Evolutionary conservation across 1,140 invertebrate genomes (phyloP), one percentile per base, ranked within the genome.

Genomic region (Ladona fulva): DNA sequence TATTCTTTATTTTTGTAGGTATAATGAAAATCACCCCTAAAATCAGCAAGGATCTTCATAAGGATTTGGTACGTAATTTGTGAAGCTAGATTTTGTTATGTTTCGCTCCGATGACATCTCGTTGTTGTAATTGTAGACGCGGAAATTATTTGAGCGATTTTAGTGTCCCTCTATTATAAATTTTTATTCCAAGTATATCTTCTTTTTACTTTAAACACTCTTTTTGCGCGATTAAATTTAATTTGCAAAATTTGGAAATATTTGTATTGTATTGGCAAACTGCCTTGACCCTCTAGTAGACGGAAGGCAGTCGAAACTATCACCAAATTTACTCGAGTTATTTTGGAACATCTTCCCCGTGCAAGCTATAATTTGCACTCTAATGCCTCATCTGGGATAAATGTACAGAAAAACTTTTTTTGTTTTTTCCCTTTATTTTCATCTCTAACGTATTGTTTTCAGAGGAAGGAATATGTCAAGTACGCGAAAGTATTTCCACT

Each of bases 401-500:
- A 66, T 1, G 3, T 12, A 6, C 52, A 6, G n/a, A 66, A 66
- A 66, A 19, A 66, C 3, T 12, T 66, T 8, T 37, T 1, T 5
- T 6, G 14, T 12, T 66, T 66, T 66, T 66, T 66, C 52, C 14
- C 12, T 22, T 19, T 66, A 12, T 12, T 66, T 3, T 6, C 52
- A 22, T 66, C 3, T 19, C 14, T 6, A 6, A 66, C 52, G 24
- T 16, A 1, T 78, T 37, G 19, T 83, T 93, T 93, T 78, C 88
- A 98, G 96, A 90, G 96, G 84, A 97, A 97, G 86, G 95, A 97
- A 85, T 99, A 97, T 85, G 96, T 98, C 0, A 95, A 96, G 86
- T 97, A 97, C 87, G 93, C 96, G 11, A 98, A 97, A 89, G 96
- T 98, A 19, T 98, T 99, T 85, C 97, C 97, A 52, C 86, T 98